Percentiles rank a stretch among this genome's conserved stretches.
These are phyloP conservation scores for Lasius platythorax DNA, from an alignment of 2,888 invertebrate species.

Conservation along the genomic window DNA sequence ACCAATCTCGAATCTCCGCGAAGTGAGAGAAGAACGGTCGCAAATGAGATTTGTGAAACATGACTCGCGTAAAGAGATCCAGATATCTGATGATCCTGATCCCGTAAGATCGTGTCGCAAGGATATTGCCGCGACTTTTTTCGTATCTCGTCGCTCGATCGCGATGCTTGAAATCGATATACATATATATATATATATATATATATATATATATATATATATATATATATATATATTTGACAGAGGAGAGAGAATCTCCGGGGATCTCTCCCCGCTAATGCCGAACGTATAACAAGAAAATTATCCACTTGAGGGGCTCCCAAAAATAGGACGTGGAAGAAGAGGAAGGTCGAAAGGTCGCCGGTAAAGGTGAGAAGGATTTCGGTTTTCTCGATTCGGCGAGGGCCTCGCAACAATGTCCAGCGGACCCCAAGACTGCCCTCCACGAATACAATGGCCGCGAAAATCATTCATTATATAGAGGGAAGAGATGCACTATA, in stretches of 20 bases:
- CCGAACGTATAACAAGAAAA: constrained; percentile 85
- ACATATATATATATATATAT: background rate
- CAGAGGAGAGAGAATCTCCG: constrained; percentile 22
- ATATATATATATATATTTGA: constrained; percentile 16
- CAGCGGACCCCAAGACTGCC: constrained; percentile 72
- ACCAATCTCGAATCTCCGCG: constrained; percentile 20
- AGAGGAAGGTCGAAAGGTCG: constrained; percentile 39
- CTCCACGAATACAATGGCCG: constrained; percentile 81
- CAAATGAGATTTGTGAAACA: constrained; percentile 67
- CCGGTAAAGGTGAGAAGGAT: constrained; percentile 44
- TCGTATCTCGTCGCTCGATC: constrained; percentile 60
- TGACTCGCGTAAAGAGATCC: constrained; percentile 81
- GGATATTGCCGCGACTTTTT: constrained; percentile 61
- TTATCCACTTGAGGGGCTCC: constrained; percentile 83
- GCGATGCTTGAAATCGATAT: constrained; percentile 32
- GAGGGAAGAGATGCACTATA: constrained; percentile 56
- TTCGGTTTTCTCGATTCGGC: constrained; percentile 70
- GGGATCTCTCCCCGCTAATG: constrained; percentile 77
- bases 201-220: constrained; percentile 8
- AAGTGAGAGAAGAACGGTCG: background rate
- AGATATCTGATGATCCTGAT: constrained; percentile 82
- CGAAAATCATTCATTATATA: constrained; percentile 86
- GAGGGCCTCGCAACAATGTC: constrained; percentile 79
- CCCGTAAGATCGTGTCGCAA: constrained; percentile 70
- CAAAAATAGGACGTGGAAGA: constrained; percentile 69